phyloP scores from a whole-genome alignment of 2,797 vertebrate genomes.

The Graptemys geographica region DNA sequence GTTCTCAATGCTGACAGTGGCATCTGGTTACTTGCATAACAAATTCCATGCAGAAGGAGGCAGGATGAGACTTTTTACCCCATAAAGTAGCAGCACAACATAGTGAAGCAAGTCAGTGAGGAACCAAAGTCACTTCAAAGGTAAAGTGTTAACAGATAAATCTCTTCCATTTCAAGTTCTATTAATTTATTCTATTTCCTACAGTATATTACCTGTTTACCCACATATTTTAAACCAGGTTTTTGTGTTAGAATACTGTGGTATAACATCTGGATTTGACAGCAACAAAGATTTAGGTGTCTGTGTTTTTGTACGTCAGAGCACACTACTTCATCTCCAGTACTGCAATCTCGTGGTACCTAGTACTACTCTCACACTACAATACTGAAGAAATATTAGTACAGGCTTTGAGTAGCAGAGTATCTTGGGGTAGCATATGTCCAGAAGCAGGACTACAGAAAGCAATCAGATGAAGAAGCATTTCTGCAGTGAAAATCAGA shows the following conservation, averaged over 20 bases:
- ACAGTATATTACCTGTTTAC: background rate
- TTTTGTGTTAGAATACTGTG: background rate
- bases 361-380: background rate
- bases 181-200: background rate
- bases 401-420: slow-evolving; percentile 2
- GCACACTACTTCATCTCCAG: background rate
- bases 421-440: slow-evolving; percentile 8
- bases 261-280: background rate
- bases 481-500: background rate
- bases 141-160: background rate
- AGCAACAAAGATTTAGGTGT: background rate
- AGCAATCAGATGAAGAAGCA: background rate
- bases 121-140: background rate
- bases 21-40: background rate
- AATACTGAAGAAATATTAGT: background rate
- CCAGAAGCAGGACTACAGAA: background rate
- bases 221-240: background rate
- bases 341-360: rapidly evolving
- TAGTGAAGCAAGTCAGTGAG: background rate
- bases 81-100: background rate
- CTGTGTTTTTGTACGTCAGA: background rate
- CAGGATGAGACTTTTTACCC: background rate
- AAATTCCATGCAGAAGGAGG: slow-evolving; percentile 19
- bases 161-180: background rate
- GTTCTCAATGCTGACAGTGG: background rate